Evolutionary conservation across 2,888 invertebrate genomes (phyloP).

Genomic region (Patella pellucida): DNA sequence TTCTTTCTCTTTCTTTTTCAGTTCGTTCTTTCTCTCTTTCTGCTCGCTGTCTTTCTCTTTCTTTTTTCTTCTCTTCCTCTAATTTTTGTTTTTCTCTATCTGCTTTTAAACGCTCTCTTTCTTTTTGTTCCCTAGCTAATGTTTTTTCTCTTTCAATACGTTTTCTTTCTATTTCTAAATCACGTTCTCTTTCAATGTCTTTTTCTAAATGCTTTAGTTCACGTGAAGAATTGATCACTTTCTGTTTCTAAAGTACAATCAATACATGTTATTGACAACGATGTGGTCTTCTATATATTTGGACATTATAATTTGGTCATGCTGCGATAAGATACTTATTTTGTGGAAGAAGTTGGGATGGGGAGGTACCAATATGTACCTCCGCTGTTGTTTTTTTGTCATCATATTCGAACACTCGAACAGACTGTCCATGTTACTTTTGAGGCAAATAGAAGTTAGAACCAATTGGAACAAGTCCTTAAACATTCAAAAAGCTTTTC

Average conservation of each 20-base stretch:
- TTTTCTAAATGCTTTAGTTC: slow-evolving; percentile 48
- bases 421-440: no score
- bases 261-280: no score
- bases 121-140: slow-evolving; percentile 25
- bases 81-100: slow-evolving; percentile 38
- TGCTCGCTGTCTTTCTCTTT: slow-evolving; percentile 29
- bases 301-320: no score
- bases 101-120: slow-evolving; percentile 33
- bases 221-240: slow-evolving; percentile 52
- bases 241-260: slow-evolving; percentile 45
- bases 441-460: no score
- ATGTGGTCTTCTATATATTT: no score
- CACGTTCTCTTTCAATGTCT: slow-evolving; percentile 39
- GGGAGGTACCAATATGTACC: no score
- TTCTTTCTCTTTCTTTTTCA: slow-evolving; percentile 15
- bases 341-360: no score
- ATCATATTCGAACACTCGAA: no score
- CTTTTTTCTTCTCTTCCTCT: slow-evolving; percentile 36
- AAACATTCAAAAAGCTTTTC: no score
- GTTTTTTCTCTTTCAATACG: slow-evolving; percentile 34
- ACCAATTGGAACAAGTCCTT: no score
- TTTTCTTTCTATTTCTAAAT: slow-evolving; percentile 39
- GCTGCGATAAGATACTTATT: no score
- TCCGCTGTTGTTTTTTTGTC: no score
- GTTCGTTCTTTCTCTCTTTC: slow-evolving; percentile 21